Evolutionary conservation across 2,888 invertebrate species (phyloP), one percentile per base, ranked within the genome.

Genomic region (Lathronympha strigana): DNA sequence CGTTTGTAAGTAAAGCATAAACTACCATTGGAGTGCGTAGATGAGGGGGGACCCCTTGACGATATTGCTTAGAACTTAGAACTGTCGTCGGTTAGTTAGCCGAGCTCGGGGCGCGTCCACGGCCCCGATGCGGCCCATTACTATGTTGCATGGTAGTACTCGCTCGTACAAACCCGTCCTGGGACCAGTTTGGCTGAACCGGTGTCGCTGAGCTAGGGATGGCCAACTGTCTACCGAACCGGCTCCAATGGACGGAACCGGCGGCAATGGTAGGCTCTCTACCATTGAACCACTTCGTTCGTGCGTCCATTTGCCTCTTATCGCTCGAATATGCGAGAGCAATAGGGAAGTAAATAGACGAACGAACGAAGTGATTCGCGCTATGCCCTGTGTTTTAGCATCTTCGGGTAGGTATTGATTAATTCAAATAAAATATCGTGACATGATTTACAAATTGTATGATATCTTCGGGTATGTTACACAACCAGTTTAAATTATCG

Each of bases 141-240:
- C 57, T 45, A 57, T 57, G 45, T 28, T 31, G 55, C 28, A 57
- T 57, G 28, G 55, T 57, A 58, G 58, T 58, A 60, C 58, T 60
- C 58, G 58, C 45, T 57, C 43, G 57, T 57, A 57, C 43, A 57
- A 57, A 57, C 57, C 31, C 57, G 43, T 45, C 43, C 45, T 45
- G 57, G 43, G 57, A 57, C 57, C 57, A 45, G 57, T 57, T 45
- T 43, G 21, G 31, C 57, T 45, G 28, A 45, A 57, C 57, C 57
- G 57, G 57, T 57, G 43, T 45, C 57, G 43, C 43, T 19, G 31
- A 45, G 31, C 31, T 57, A 57, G 57, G 57, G 57, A 31, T 57
- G 43, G n/a, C n/a, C 13, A 21, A 45, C 1, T 4, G 4, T 11
- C 6, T 23, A 19, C 5, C 17, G 17, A n/a, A n/a, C n/a, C n/a